A percentile compares a stretch with the other conserved stretches of the same genome.
These are phyloP conservation scores for Sternotherus odoratus DNA, from an alignment of 2,797 vertebrate species.

Conservation along the genomic window DNA sequence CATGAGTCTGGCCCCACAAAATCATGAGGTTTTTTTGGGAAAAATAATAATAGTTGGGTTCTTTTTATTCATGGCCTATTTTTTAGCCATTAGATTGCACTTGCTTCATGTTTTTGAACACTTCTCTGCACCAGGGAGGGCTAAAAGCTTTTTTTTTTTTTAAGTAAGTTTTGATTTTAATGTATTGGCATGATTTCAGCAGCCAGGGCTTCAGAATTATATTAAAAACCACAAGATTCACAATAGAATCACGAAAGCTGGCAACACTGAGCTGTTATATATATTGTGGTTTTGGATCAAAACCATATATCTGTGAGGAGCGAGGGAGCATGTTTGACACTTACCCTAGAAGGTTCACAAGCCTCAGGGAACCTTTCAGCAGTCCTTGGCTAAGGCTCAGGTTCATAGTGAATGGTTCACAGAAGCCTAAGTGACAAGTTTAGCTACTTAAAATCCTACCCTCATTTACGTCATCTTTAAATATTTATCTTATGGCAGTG, in stretches of 20 bases:
- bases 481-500: neutral
- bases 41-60: rapidly evolving
- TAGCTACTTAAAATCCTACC: neutral
- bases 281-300: neutral
- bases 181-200: neutral
- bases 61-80: neutral
- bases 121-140: neutral
- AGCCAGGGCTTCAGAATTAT: neutral
- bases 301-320: neutral
- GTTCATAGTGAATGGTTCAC: neutral
- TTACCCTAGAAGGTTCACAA: neutral
- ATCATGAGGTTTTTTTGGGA: rapidly evolving
- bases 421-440: neutral
- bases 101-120: neutral
- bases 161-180: neutral
- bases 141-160: neutral
- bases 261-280: neutral
- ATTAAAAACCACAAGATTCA: rapidly evolving
- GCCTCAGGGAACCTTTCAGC: rapidly evolving
- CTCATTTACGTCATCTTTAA: neutral
- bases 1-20: neutral
- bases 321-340: rapidly evolving
- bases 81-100: neutral
- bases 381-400: neutral
- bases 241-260: neutral